Conservation (phyloP, 2,888 invertebrate genomes). For the Lepas anatifera region DNA sequence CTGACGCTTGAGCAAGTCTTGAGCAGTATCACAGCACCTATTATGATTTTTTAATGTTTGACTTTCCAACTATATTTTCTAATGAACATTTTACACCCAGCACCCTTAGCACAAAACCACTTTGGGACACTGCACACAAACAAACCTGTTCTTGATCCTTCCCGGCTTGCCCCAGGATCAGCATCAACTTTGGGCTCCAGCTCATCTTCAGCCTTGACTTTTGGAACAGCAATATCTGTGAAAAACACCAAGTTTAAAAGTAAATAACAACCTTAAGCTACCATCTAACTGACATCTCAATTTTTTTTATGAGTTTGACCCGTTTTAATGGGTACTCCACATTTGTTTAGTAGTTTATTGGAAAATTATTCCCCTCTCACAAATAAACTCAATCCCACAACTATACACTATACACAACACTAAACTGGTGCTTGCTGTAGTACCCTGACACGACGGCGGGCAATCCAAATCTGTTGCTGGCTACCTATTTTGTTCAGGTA, state of each 20-base stretch:
- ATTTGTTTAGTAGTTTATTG: too few species aligned
- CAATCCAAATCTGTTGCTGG: background rate
- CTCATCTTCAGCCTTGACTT: background rate
- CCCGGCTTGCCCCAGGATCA: conserved; percentile 71
- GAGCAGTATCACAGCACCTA: too few species aligned
- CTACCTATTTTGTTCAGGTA: too few species aligned
- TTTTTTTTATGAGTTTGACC: background rate
- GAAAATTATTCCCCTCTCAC: background rate
- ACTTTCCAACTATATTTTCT: too few species aligned
- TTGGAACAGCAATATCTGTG: background rate
- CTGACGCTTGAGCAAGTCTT: too few species aligned
- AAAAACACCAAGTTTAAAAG: background rate
- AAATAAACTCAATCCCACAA: background rate
- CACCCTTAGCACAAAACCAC: too few species aligned
- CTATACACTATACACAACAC: too few species aligned
- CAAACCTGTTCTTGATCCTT: conserved; percentile 77
- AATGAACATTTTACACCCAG: too few species aligned
- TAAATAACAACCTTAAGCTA: background rate
- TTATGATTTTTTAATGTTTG: too few species aligned
- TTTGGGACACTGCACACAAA: too few species aligned
- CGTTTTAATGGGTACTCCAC: too few species aligned
- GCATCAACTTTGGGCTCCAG: conserved; percentile 46
- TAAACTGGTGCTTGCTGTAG: background rate
- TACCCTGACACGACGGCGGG: background rate
- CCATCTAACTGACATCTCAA: background rate